Conservation (phyloP, 2,888 invertebrate genomes). For the Ferdinandea cuprea region DNA sequence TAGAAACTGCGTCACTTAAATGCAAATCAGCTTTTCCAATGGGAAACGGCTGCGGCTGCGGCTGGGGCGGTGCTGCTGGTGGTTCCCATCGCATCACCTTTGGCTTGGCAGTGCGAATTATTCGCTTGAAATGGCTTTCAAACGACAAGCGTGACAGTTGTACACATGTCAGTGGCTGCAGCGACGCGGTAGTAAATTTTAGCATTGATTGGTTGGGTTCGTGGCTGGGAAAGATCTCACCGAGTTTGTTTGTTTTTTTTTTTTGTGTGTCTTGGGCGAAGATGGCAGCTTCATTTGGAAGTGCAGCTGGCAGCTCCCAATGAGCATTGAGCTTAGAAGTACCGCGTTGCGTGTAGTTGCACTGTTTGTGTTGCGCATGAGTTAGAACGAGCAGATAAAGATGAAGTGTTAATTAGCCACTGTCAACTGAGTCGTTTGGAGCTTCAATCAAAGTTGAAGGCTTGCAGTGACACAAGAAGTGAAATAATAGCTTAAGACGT, state of each 20-base stretch:
- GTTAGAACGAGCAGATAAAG: neutral
- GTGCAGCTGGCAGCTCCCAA: neutral
- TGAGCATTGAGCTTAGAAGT: slow-evolving; percentile 21
- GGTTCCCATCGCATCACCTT: slow-evolving; percentile 62
- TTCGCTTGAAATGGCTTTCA: slow-evolving; percentile 62
- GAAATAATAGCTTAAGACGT: neutral
- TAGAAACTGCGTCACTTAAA: slow-evolving; percentile 73
- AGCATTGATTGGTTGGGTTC: slow-evolving; percentile 21
- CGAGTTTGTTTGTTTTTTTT: slow-evolving; percentile 14
- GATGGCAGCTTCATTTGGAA: slow-evolving; percentile 40
- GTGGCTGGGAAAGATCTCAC: slow-evolving; percentile 62
- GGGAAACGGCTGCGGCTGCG: slow-evolving; percentile 27
- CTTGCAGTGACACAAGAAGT: slow-evolving; percentile 3
- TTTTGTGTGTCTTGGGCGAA: neutral
- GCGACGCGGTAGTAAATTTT: neutral
- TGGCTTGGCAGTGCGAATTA: slow-evolving; percentile 45
- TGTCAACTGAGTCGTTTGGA: slow-evolving; percentile 45
- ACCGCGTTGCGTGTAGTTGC: slow-evolving; percentile 48
- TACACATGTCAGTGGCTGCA: too few species aligned
- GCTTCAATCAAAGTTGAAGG: slow-evolving; percentile 21
- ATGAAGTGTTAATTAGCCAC: slow-evolving; percentile 64
- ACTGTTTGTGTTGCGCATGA: slow-evolving; percentile 1
- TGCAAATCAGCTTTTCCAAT: slow-evolving; percentile 65
- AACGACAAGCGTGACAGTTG: slow-evolving; percentile 69
- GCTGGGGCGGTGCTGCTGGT: slow-evolving; percentile 12